Base-by-base conservation (phyloP, 2,113 vertebrate genomes). In the Pimephales promelas region DNA sequence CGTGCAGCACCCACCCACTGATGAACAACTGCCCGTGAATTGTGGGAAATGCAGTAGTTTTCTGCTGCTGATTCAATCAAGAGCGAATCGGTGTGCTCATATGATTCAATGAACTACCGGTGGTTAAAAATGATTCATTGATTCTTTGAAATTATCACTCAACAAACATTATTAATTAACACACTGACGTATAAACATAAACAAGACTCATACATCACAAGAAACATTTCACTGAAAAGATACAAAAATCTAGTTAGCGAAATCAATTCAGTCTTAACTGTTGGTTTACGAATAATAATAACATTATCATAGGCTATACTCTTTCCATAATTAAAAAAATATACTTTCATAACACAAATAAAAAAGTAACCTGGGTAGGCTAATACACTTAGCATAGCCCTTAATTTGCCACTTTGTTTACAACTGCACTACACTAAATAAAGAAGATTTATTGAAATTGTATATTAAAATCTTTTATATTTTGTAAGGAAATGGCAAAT, bases 11-110 rank as follows among this genome's bases (percentile, higher is more conserved):
- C 78, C 85, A 71, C 78, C 75, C 61, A 68, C 20, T 40, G 9
- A 34, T 66, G 72, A 73, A 66, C 82, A 72, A 68, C 81, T 81
- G 52, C 64, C 28, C 13, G 75, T 79, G 83, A 74, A 89, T 85
- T 64, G 47, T 87, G 74, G 87, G 85, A 83, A 84, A 77, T 84
- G 84, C 54, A 88, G 85, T 86, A 45, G 45, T 20, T 75, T 68
- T 70, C 28, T 68, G 4, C 34, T 47, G 9, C 20, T 54, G 52
- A 54, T 79, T 64, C 4, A 5, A 54, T 26, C 31, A 40, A 64
- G 28, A 45, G 56, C 1, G 56, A 78, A 45, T 79, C 76, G 36
- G 76, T 62, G 57, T 24, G n/a, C 13, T 78, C n/a, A 10, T 14
- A 18, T 34, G 18, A 5, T 20, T 75, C 24, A 74, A 18, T 52